Evolutionary conservation across 2,888 invertebrate genomes (phyloP).

Genomic region (Rutpela maculata): DNA sequence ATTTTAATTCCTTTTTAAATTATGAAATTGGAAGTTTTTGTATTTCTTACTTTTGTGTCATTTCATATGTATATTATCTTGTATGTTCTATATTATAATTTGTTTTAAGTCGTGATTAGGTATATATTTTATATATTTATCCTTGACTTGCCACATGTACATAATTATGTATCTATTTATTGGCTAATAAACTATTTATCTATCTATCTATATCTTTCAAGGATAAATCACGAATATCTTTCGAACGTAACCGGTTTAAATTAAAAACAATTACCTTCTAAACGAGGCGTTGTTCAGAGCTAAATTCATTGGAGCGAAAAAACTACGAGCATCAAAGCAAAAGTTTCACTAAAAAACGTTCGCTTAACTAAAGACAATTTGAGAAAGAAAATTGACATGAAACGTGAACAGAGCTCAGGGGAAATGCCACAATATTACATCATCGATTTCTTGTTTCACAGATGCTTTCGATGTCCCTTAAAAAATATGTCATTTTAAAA

Average conservation of each 20-base stretch:
- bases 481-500: slow-evolving; percentile 16
- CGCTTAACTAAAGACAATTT: slow-evolving; percentile 29
- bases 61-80: too few relatives aligned
- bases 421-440: slow-evolving; percentile 30
- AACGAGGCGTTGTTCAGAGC: slow-evolving; percentile 8
- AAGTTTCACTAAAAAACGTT: slow-evolving; percentile 16
- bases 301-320: slow-evolving; percentile 15
- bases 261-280: background rate
- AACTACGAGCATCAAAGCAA: slow-evolving; percentile 21
- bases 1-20: too few relatives aligned
- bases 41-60: too few relatives aligned
- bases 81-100: too few relatives aligned
- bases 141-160: too few relatives aligned
- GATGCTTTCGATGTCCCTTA: slow-evolving; percentile 10
- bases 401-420: slow-evolving; percentile 26
- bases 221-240: slow-evolving; percentile 1
- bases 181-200: too few relatives aligned
- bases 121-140: too few relatives aligned
- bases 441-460: slow-evolving; percentile 25
- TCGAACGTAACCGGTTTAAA: background rate
- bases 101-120: too few relatives aligned
- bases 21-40: too few relatives aligned
- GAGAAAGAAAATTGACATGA: slow-evolving; percentile 31
- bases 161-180: too few relatives aligned
- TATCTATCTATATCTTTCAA: background rate